Percentiles rank a stretch among this genome's conserved stretches.
These are phyloP conservation scores for Nemurella pictetii DNA, from an alignment of 2,888 invertebrate genomes.

Conservation along the genomic window DNA sequence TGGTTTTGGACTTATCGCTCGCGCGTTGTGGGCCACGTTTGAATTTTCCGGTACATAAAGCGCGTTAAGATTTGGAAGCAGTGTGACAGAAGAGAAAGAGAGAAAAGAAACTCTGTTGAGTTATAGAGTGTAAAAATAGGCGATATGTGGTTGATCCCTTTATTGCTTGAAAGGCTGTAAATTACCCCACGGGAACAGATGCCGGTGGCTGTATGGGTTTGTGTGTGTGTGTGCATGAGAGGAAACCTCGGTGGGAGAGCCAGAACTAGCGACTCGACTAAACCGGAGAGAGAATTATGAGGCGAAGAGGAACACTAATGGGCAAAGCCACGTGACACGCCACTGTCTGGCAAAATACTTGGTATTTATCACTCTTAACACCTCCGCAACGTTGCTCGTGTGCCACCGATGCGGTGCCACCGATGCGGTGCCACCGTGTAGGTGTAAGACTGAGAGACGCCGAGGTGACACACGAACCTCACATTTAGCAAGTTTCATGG, in stretches of 20 bases:
- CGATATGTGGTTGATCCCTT: slow-evolving; percentile 43
- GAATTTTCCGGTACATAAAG: slow-evolving; percentile 43
- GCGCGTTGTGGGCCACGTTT: slow-evolving; percentile 28
- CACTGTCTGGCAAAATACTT: slow-evolving; percentile 32
- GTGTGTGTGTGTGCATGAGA: slow-evolving; percentile 23
- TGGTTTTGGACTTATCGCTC: slow-evolving; percentile 28
- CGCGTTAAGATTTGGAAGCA: slow-evolving; percentile 40
- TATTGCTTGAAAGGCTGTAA: slow-evolving; percentile 42
- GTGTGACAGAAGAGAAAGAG: slow-evolving; percentile 30
- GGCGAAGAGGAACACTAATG: slow-evolving; percentile 37
- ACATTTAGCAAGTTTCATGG: not conserved
- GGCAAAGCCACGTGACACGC: slow-evolving; percentile 36
- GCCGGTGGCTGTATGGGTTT: slow-evolving; percentile 32
- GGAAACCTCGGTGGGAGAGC: slow-evolving; percentile 38
- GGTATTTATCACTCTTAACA: slow-evolving; percentile 29
- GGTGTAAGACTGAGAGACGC: not conserved
- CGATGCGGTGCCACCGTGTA: not conserved
- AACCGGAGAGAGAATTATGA: slow-evolving; percentile 39
- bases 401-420: not conserved
- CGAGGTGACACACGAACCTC: not conserved
- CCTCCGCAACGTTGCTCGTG: not conserved
- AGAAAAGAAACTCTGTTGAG: slow-evolving; percentile 35
- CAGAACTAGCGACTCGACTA: slow-evolving; percentile 30
- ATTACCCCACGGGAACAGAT: slow-evolving; percentile 42
- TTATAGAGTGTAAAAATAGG: slow-evolving; percentile 44